Evolutionary conservation across 30 jellyfish, hydroid and myxozoan species (phyloP).

Genomic region (Chrysaora quinquecirrha): DNA sequence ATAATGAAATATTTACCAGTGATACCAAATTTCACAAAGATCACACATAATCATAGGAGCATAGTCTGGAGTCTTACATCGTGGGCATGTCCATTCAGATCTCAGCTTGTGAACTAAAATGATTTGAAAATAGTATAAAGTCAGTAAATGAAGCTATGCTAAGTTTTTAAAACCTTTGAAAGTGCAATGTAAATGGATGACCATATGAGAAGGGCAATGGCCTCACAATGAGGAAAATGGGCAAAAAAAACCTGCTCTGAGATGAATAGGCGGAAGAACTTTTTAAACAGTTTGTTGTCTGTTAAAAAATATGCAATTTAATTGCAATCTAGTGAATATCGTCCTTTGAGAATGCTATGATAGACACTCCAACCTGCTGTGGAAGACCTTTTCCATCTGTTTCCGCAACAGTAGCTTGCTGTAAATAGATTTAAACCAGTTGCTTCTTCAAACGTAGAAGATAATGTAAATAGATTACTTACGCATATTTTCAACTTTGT

Average conservation of each 20-base stretch:
- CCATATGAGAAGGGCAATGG: no score
- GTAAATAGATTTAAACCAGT: neutral
- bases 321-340: neutral
- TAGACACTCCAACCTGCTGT: neutral
- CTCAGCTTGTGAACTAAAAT: neutral
- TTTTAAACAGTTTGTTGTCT: neutral
- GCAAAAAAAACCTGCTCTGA: no score
- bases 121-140: neutral
- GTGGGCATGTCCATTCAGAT: constrained; percentile 8
- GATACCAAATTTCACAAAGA: constrained; percentile 32
- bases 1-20: constrained; percentile 11
- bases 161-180: neutral
- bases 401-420: neutral
- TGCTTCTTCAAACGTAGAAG: neutral
- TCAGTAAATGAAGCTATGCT: neutral
- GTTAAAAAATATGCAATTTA: neutral
- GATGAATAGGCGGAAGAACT: no score
- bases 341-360: neutral
- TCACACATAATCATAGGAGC: constrained; percentile 25
- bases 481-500: neutral
- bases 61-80: neutral
- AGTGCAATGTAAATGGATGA: no score
- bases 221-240: no score
- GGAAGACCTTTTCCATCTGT: no score
- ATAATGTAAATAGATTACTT: neutral